Evolutionary conservation across 2,113 vertebrate species (phyloP).

Genomic region (Xerus inauris): DNA sequence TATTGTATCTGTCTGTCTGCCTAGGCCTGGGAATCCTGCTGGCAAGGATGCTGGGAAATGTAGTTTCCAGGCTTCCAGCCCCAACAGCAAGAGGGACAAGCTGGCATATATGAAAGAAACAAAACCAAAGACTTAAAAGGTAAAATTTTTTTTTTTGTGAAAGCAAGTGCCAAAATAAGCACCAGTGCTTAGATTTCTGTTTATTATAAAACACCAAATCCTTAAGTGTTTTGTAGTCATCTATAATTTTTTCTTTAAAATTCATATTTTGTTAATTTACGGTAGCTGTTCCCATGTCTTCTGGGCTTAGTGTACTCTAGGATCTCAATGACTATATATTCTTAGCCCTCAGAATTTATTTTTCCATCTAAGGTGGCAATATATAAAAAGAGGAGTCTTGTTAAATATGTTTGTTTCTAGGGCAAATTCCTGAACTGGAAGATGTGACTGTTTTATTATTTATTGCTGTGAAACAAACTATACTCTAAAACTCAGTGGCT

Average conservation of each 20-base stretch:
- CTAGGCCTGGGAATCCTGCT: background rate
- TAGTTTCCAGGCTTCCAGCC: background rate
- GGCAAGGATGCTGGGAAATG: slow-evolving; percentile 23
- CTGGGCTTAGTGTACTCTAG: background rate
- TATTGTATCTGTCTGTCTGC: background rate
- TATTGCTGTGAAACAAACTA: background rate
- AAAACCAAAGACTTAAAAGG: background rate
- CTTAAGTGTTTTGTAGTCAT: background rate
- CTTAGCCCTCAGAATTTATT: slow-evolving; percentile 6
- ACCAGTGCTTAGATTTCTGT: background rate
- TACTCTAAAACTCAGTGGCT: background rate
- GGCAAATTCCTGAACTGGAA: background rate
- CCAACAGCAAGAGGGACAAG: background rate
- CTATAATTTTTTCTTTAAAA: slow-evolving; percentile 12
- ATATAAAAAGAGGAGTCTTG: background rate
- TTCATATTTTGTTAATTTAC: background rate
- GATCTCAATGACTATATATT: background rate
- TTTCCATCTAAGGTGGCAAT: background rate
- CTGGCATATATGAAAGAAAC: background rate
- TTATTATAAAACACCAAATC: background rate
- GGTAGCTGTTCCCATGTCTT: background rate
- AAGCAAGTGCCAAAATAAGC: background rate
- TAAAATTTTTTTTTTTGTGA: background rate
- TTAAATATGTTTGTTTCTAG: background rate
- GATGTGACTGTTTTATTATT: background rate